Conservation (phyloP, 1,140 invertebrate genomes). For the Diplogasteroides magnus region DNA sequence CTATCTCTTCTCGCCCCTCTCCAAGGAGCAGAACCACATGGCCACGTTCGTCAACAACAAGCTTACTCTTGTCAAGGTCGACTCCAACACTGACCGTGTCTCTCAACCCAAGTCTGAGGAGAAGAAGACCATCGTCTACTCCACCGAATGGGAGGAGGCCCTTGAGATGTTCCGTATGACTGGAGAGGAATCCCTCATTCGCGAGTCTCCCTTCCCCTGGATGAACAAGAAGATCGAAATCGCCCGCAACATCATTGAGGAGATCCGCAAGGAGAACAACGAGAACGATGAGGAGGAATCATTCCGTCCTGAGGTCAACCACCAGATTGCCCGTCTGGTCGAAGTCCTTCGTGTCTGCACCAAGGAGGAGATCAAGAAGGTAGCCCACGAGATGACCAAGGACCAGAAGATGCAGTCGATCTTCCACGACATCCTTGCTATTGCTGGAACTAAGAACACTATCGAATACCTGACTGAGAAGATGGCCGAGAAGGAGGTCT, state of each 20-base stretch:
- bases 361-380: conserved; percentile 18
- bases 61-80: not conserved
- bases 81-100: not conserved
- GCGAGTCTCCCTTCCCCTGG: conserved; percentile 12
- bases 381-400: conserved; percentile 26
- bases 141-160: conserved; percentile 11
- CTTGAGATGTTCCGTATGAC: conserved; percentile 32
- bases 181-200: conserved; percentile 33
- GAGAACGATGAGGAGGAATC: conserved; percentile 14
- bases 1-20: conserved; percentile 17
- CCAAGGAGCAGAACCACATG: not conserved
- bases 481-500: conserved; percentile 15
- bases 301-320: conserved; percentile 10
- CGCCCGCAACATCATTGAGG: conserved; percentile 21
- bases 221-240: conserved; percentile 29
- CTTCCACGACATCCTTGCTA: conserved; percentile 26
- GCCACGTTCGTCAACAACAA: not conserved
- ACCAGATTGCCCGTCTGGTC: conserved; percentile 31
- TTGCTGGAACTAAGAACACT: conserved; percentile 32
- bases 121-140: conserved; percentile 25
- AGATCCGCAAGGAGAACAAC: conserved; percentile 8
- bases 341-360: conserved; percentile 27
- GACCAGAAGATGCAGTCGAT: conserved; percentile 22
- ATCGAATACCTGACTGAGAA: conserved; percentile 24
- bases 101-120: conserved; percentile 14